phyloP scores from a whole-genome alignment of 2,113 vertebrate species.

The Tamias sibiricus region DNA sequence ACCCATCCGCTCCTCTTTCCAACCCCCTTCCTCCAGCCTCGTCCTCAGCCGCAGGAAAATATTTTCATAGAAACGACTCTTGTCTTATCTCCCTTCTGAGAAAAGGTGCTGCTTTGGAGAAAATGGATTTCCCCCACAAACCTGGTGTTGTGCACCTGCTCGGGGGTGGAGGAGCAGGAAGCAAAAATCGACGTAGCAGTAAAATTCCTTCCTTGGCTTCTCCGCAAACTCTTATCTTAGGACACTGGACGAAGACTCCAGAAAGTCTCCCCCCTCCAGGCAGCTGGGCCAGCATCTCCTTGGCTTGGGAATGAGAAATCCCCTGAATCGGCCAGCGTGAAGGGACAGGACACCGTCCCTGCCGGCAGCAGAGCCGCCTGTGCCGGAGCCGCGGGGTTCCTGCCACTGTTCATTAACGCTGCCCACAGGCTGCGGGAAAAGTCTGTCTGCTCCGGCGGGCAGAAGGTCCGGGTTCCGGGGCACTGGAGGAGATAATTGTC shows the following conservation, averaged over 20 bases:
- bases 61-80: background rate
- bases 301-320: conserved; percentile 45
- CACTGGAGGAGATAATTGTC: conserved; percentile 81
- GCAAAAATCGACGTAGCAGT: background rate
- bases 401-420: conserved; percentile 57
- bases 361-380: background rate
- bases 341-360: background rate
- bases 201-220: background rate
- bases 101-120: background rate
- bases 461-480: conserved; percentile 73
- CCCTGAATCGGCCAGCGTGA: background rate
- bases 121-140: background rate
- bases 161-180: background rate
- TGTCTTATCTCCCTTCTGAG: conserved; percentile 14
- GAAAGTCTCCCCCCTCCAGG: background rate
- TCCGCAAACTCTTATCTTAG: background rate
- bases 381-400: conserved; percentile 46
- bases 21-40: background rate
- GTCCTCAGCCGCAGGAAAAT: background rate
- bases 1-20: too few relatives aligned
- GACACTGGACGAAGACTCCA: background rate
- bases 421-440: conserved; percentile 55
- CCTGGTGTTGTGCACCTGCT: background rate
- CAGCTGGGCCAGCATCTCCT: background rate
- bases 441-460: background rate